A percentile compares a stretch with the other conserved stretches of the same genome.
These are phyloP conservation scores for Noctua janthina DNA, from an alignment of 2,888 invertebrate species.

Conservation along the genomic window DNA sequence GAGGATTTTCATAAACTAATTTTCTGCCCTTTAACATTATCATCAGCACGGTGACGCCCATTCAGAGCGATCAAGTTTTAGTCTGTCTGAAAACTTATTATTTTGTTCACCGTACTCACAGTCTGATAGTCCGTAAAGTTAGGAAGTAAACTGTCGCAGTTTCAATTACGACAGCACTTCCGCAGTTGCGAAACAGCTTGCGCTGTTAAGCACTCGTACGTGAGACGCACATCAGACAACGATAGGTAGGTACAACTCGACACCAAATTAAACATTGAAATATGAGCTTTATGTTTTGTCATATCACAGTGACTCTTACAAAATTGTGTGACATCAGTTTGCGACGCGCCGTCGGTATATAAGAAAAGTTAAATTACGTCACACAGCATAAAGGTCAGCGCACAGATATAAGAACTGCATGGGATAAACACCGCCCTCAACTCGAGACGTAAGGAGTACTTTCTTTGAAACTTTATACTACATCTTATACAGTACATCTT, in stretches of 20 bases:
- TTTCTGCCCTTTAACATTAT: neutral
- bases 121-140: neutral
- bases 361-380: neutral
- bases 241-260: neutral
- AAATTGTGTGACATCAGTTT: neutral
- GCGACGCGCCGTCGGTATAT: neutral
- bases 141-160: conserved; percentile 26
- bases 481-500: neutral
- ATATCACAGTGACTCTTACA: neutral
- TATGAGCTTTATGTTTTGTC: neutral
- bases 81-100: neutral
- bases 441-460: neutral
- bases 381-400: neutral
- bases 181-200: conserved; percentile 2
- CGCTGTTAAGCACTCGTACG: neutral
- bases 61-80: neutral
- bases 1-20: neutral
- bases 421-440: neutral
- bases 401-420: neutral
- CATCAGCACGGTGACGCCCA: neutral
- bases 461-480: neutral
- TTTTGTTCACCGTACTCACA: conserved; percentile 7
- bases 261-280: neutral
- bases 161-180: conserved; percentile 21
- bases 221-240: neutral